Evolutionary conservation across 1,140 invertebrate species (phyloP).

Genomic region (Matsumurasca onukii): DNA sequence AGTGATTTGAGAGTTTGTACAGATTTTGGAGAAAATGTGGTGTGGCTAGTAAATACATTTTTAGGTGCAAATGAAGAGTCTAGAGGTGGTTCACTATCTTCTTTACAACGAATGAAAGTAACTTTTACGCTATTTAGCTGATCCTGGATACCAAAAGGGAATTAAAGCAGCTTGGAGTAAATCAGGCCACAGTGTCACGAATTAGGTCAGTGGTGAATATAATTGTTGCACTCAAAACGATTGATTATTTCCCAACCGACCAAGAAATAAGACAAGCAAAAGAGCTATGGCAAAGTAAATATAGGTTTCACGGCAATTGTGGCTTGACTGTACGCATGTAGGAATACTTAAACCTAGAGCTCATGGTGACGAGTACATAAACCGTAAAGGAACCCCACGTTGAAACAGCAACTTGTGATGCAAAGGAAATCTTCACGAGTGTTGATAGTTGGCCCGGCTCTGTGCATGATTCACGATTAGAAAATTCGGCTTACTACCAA

Average conservation of each 20-base stretch:
- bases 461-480: slow-evolving; percentile 6
- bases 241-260: neutral
- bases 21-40: neutral
- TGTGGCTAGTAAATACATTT: neutral
- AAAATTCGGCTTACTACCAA: neutral
- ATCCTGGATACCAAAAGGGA: slow-evolving; percentile 17
- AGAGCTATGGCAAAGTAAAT: slow-evolving; percentile 7
- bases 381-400: neutral
- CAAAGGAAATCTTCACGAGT: slow-evolving; percentile 20
- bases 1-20: neutral
- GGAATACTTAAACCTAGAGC: slow-evolving; percentile 9
- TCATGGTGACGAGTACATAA: slow-evolving; percentile 18
- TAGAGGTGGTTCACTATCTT: neutral
- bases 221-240: slow-evolving; percentile 3
- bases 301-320: slow-evolving; percentile 12
- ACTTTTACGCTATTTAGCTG: neutral
- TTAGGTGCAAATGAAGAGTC: neutral
- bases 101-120: slow-evolving; percentile 11
- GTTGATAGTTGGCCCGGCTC: neutral
- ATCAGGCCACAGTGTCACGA: neutral
- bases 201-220: neutral
- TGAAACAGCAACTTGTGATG: slow-evolving; percentile 22
- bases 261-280: slow-evolving; percentile 8
- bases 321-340: slow-evolving; percentile 10
- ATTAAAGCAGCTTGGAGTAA: neutral